phyloP scores from a whole-genome alignment of 2,888 invertebrate species.

The Branchellion lobata region DNA sequence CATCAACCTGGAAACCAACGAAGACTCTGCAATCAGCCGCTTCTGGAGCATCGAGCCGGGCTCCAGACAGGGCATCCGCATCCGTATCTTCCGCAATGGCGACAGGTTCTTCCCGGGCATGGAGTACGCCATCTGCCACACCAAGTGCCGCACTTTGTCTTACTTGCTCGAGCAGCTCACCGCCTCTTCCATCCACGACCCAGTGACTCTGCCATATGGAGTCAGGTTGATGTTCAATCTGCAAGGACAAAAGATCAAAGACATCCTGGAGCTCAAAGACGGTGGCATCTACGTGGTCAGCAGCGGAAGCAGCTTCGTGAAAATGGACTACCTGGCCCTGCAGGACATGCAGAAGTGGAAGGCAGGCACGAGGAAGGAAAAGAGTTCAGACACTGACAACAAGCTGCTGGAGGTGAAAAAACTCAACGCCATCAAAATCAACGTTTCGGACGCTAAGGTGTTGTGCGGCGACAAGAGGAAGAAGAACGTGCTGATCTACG shows the following conservation, averaged over 20 bases:
- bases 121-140: constrained; percentile 28
- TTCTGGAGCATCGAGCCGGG: constrained; percentile 12
- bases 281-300: constrained; percentile 35
- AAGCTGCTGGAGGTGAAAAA: not conserved
- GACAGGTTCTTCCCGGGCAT: constrained; percentile 33
- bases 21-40: constrained; percentile 2
- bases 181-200: constrained; percentile 5
- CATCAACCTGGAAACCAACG: constrained; percentile 1
- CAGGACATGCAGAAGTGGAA: constrained; percentile 1
- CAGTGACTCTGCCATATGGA: constrained; percentile 15
- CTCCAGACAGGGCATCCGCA: not conserved
- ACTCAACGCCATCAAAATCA: not conserved
- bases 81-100: not conserved
- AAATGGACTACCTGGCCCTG: not conserved
- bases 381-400: not conserved
- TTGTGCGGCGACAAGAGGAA: not conserved
- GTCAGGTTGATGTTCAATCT: constrained; percentile 23
- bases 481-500: constrained; percentile 6
- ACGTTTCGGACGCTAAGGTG: not conserved
- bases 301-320: constrained; percentile 15
- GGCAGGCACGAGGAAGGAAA: not conserved
- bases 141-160: not conserved
- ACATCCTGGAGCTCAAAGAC: constrained; percentile 12
- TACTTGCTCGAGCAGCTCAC: constrained; percentile 21
- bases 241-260: not conserved